These are phyloP conservation scores for Poecilia velifera DNA, from an alignment of 2,797 vertebrate species.

Conservation along the genomic window DNA sequence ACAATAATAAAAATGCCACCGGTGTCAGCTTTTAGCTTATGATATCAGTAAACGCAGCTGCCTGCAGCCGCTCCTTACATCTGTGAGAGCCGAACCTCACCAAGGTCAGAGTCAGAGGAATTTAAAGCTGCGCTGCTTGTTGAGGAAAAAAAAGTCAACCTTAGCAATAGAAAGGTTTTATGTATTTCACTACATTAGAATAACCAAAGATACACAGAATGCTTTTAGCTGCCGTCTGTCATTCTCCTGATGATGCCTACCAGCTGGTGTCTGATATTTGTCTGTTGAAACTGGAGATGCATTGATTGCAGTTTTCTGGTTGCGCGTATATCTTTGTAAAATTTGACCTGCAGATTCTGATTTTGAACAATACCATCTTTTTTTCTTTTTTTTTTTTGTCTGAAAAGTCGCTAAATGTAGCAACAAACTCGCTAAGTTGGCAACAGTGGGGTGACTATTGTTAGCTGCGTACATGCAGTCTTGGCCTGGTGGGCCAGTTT, in stretches of 20 bases:
- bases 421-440: neutral
- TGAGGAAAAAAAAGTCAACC: slow-evolving; percentile 38
- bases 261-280: neutral
- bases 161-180: slow-evolving; percentile 10
- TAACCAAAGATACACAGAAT: neutral
- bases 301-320: neutral
- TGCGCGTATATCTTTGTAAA: neutral
- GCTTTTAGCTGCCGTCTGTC: slow-evolving; percentile 6
- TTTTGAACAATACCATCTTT: neutral
- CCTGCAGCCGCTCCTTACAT: slow-evolving; percentile 30
- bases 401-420: neutral
- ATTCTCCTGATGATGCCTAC: neutral
- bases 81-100: slow-evolving; percentile 6
- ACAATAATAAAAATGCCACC: slow-evolving; percentile 44
- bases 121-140: neutral
- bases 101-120: slow-evolving; percentile 19
- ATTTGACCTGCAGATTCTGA: neutral
- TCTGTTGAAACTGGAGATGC: neutral
- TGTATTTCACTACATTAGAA: slow-evolving; percentile 10
- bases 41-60: slow-evolving; percentile 34
- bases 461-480: too few relatives aligned
- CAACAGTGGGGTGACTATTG: too few relatives aligned
- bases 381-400: neutral
- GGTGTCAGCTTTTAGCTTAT: slow-evolving; percentile 32
- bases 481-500: too few relatives aligned